These are phyloP conservation scores for Drosophila santomea DNA, from an alignment of 1,140 invertebrate genomes.

Conservation along the genomic window DNA sequence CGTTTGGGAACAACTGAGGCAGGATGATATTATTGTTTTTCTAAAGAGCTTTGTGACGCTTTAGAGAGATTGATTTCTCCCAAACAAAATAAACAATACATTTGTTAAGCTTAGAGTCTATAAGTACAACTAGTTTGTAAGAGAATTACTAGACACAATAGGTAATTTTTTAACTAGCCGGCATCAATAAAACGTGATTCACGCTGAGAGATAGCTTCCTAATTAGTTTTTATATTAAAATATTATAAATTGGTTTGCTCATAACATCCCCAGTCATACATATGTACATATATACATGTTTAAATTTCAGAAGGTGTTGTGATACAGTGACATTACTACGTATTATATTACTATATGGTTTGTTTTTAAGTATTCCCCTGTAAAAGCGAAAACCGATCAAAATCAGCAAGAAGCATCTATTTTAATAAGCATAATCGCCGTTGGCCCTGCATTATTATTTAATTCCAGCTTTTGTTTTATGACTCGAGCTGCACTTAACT, in stretches of 20 bases:
- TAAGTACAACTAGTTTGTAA: neutral
- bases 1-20: conserved; percentile 13
- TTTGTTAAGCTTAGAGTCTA: too few species aligned
- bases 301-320: too few species aligned
- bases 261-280: too few species aligned
- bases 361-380: neutral
- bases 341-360: neutral
- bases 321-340: neutral
- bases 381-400: conserved; percentile 8
- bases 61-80: neutral
- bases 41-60: neutral
- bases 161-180: neutral
- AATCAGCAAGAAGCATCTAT: neutral
- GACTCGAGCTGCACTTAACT: conserved; percentile 38
- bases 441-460: conserved; percentile 15
- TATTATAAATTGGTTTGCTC: too few species aligned
- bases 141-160: neutral
- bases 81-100: neutral
- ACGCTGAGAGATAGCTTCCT: too few species aligned
- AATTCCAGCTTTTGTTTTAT: conserved; percentile 48
- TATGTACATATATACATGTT: too few species aligned
- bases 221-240: neutral
- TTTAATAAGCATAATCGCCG: conserved; percentile 13
- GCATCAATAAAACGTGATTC: neutral
- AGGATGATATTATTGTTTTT: conserved; percentile 1